A percentile compares a stretch with the other conserved stretches of the same genome.
These are phyloP conservation scores for Trilocha varians DNA, from an alignment of 2,888 invertebrate species.

Conservation along the genomic window DNA sequence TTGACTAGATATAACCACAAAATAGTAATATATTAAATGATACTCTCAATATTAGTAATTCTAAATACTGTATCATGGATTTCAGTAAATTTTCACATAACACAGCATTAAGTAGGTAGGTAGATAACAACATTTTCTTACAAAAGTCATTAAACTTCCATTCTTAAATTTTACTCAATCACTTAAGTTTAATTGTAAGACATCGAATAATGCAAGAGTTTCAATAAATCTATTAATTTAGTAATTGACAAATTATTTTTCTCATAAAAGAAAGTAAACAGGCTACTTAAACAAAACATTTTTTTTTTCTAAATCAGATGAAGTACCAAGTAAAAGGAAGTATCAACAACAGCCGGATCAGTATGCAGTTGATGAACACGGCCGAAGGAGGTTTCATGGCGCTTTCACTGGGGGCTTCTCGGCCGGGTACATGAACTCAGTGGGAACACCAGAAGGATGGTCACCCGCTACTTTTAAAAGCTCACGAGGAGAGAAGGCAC, in stretches of 20 bases:
- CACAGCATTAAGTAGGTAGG: too few relatives aligned
- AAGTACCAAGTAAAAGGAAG: slow-evolving; percentile 85
- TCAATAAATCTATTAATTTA: too few relatives aligned
- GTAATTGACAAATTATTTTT: not conserved
- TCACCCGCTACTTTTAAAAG: slow-evolving; percentile 92
- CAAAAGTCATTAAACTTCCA: too few relatives aligned
- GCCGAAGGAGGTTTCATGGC: slow-evolving; percentile 94
- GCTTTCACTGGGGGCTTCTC: slow-evolving; percentile 99
- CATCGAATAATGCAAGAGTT: too few relatives aligned
- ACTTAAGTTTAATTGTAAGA: too few relatives aligned
- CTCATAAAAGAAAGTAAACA: not conserved
- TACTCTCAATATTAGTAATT: too few relatives aligned
- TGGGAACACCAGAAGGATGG: slow-evolving; percentile 97
- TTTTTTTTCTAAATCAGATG: slow-evolving; percentile 73
- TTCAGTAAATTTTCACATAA: too few relatives aligned
- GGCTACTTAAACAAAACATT: not conserved
- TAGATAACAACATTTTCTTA: too few relatives aligned
- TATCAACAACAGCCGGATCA: slow-evolving; percentile 83
- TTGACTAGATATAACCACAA: not conserved
- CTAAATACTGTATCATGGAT: too few relatives aligned
- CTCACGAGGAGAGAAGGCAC: slow-evolving; percentile 78
- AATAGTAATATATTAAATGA: not conserved
- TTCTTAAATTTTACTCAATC: too few relatives aligned
- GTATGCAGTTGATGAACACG: slow-evolving; percentile 90
- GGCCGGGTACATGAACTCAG: slow-evolving; percentile 97